Evolutionary conservation across 2,113 vertebrate genomes (phyloP).

Genomic region (Chlorocebus sabaeus): DNA sequence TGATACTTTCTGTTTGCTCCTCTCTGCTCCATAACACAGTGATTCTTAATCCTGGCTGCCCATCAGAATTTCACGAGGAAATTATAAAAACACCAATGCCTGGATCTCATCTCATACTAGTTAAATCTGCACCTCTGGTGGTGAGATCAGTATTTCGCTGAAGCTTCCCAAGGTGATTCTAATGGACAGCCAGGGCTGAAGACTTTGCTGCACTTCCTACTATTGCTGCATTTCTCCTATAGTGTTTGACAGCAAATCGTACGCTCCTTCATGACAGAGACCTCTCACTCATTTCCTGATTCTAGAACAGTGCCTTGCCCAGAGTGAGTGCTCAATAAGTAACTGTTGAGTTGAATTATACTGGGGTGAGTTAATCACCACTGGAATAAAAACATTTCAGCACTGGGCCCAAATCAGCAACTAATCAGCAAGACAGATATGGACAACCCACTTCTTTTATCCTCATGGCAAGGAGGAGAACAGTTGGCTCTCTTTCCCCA

Average conservation of each 20-base stretch:
- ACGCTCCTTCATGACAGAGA: not conserved
- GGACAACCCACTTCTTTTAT: not conserved
- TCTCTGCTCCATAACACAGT: not conserved
- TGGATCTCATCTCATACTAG: not conserved
- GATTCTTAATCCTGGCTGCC: not conserved
- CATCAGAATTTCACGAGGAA: not conserved
- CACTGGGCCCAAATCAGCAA: not conserved
- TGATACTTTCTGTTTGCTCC: not conserved
- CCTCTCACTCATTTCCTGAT: not conserved
- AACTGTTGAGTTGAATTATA: not conserved
- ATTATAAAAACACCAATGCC: not conserved
- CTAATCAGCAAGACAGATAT: not conserved
- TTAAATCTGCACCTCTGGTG: not conserved
- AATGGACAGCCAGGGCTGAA: not conserved
- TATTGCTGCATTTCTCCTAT: not conserved
- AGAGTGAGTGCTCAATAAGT: not conserved
- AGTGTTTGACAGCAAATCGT: not conserved
- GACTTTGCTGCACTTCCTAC: not conserved
- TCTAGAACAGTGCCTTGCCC: not conserved
- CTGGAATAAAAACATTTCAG: not conserved
- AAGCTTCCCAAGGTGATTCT: not conserved
- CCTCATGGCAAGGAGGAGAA: not conserved
- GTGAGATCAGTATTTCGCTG: not conserved
- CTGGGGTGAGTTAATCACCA: not conserved
- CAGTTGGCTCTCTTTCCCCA: not conserved